These are phyloP conservation scores for Ochlodes sylvanus DNA, from an alignment of 2,888 invertebrate genomes.

Conservation along the genomic window DNA sequence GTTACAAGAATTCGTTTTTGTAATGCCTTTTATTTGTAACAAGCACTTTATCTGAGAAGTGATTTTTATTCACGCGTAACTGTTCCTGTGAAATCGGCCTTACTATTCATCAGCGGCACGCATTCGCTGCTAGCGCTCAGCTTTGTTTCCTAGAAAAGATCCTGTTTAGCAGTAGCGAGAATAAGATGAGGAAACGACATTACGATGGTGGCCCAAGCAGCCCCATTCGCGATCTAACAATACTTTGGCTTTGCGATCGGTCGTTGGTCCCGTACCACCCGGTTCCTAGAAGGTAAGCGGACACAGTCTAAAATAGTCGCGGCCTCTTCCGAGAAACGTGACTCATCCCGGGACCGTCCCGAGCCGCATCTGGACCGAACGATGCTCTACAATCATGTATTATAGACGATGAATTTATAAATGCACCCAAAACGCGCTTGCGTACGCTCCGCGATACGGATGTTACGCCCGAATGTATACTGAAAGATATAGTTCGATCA, in stretches of 20 bases:
- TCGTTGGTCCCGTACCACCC: conserved; percentile 79
- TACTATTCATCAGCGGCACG: background rate
- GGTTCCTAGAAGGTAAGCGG: conserved; percentile 84
- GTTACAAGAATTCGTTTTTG: background rate
- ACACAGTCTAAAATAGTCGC: conserved; percentile 82
- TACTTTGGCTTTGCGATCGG: conserved; percentile 76
- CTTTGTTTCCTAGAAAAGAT: conserved; percentile 36
- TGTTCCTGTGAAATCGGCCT: background rate
- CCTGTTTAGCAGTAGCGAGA: conserved; percentile 55
- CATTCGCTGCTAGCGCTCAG: background rate
- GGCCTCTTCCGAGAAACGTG: conserved; percentile 80
- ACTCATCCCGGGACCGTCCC: conserved; percentile 75
- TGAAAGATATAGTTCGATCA: conserved; percentile 32
- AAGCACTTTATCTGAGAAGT: too few relatives aligned
- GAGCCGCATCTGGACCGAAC: conserved; percentile 75
- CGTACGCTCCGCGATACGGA: conserved; percentile 41
- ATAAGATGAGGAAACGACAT: conserved; percentile 69
- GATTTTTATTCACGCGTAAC: background rate
- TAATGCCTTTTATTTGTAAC: too few relatives aligned
- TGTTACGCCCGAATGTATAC: conserved; percentile 30
- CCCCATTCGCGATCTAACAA: conserved; percentile 80
- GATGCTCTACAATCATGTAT: conserved; percentile 51
- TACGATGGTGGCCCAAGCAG: conserved; percentile 57
- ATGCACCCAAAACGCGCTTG: conserved; percentile 51
- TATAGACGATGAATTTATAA: conserved; percentile 53